Evolutionary conservation across 2,797 vertebrate genomes (phyloP).

Genomic region (Enteromius mattozi): DNA sequence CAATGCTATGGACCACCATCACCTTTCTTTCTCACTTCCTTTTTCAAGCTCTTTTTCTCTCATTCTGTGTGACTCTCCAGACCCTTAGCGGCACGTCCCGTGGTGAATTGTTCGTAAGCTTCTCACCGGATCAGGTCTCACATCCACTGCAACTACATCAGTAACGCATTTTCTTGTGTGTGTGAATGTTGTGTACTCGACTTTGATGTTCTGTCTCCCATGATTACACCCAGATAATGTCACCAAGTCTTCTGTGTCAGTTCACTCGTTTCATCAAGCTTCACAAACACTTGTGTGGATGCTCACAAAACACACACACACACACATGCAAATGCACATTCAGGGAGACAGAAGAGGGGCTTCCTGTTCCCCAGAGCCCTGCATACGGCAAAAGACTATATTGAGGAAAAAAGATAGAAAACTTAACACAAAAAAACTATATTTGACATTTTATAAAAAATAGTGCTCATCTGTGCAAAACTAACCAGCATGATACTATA

Average conservation of each 20-base stretch:
- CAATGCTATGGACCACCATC: conserved; percentile 5
- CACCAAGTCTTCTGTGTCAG: conserved; percentile 34
- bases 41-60: conserved; percentile 2
- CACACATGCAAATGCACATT: conserved; percentile 23
- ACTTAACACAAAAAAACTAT: background rate
- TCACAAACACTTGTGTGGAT: background rate
- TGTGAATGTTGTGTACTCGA: background rate
- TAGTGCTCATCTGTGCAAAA: background rate
- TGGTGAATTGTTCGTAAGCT: conserved; percentile 38
- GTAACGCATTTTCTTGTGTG: conserved; percentile 5
- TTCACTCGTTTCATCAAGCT: conserved; percentile 23
- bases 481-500: background rate
- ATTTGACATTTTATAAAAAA: background rate
- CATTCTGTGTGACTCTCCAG: conserved; percentile 23
- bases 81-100: background rate
- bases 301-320: background rate
- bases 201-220: conserved; percentile 48
- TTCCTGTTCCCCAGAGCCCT: background rate
- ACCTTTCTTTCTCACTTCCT: conserved; percentile 11
- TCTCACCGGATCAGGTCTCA: conserved; percentile 47
- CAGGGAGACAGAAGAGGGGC: background rate
- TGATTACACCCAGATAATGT: conserved; percentile 45
- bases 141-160: conserved; percentile 42
- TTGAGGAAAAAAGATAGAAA: background rate
- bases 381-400: background rate